Conservation (phyloP, 2,797 vertebrate genomes). For the Gephyroberyx darwinii region DNA sequence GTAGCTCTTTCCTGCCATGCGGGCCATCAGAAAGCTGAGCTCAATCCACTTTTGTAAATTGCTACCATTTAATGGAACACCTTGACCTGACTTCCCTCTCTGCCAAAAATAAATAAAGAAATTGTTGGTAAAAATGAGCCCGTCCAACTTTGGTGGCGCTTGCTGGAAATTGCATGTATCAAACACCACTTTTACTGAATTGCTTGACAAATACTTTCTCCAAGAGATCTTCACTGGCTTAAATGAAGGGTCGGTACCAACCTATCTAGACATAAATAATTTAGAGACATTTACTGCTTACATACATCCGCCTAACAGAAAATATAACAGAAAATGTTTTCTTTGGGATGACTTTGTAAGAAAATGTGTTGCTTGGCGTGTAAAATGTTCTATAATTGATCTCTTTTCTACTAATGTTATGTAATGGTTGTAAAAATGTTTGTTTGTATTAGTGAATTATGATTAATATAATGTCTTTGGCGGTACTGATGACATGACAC, state of each 20-base stretch:
- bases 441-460: conserved; percentile 1
- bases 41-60: conserved; percentile 80
- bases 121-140: conserved; percentile 69
- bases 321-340: background rate
- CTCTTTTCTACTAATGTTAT: too few relatives aligned
- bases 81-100: conserved; percentile 71
- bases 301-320: background rate
- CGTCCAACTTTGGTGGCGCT: conserved; percentile 62
- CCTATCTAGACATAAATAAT: background rate
- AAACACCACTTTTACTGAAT: conserved; percentile 65
- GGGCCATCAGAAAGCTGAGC: conserved; percentile 69
- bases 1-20: conserved; percentile 63
- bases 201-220: conserved; percentile 58
- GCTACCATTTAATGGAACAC: conserved; percentile 78
- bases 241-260: background rate
- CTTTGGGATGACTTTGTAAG: too few relatives aligned
- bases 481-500: too few relatives aligned
- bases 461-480: too few relatives aligned
- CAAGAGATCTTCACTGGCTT: conserved; percentile 25
- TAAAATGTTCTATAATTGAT: too few relatives aligned
- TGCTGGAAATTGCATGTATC: conserved; percentile 67
- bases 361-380: too few relatives aligned
- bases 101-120: conserved; percentile 75
- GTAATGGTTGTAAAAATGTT: background rate
- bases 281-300: background rate